Conservation (phyloP, 2,113 vertebrate genomes). For the Pseudonaja textilis region DNA sequence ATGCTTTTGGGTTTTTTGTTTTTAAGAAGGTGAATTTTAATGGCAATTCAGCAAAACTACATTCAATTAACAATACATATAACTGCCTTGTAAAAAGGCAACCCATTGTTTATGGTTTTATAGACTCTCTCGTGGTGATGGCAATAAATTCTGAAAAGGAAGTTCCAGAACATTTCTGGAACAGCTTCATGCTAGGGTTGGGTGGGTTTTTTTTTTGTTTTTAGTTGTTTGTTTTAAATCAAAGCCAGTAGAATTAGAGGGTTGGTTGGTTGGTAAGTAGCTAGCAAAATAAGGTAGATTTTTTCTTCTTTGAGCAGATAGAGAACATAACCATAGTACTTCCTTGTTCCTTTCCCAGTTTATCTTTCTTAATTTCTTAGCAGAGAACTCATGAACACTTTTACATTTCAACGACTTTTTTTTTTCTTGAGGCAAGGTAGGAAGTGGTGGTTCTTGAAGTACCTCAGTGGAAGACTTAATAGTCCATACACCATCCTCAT, state of each 20-base stretch:
- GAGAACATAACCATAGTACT: neutral
- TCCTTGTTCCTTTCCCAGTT: neutral
- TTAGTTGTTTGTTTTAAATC: neutral
- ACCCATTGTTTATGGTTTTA: neutral
- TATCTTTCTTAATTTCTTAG: neutral
- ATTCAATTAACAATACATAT: neutral
- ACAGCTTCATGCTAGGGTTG: neutral
- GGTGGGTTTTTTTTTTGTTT: neutral
- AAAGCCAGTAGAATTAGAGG: neutral
- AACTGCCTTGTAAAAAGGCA: neutral
- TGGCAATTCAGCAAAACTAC: neutral
- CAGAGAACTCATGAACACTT: neutral
- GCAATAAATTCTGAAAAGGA: neutral
- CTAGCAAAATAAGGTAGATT: neutral
- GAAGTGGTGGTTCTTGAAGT: neutral
- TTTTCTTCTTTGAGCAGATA: neutral
- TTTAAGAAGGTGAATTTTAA: neutral
- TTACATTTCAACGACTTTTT: neutral
- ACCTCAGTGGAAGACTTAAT: neutral
- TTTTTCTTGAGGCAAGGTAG: neutral
- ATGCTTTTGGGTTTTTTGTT: neutral
- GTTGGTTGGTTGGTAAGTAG: neutral
- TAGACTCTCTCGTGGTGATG: neutral
- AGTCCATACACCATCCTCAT: constrained; percentile 12
- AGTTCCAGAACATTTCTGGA: neutral